Evolutionary conservation across 2,888 invertebrate genomes (phyloP).

Genomic region (Augiades crinisus): DNA sequence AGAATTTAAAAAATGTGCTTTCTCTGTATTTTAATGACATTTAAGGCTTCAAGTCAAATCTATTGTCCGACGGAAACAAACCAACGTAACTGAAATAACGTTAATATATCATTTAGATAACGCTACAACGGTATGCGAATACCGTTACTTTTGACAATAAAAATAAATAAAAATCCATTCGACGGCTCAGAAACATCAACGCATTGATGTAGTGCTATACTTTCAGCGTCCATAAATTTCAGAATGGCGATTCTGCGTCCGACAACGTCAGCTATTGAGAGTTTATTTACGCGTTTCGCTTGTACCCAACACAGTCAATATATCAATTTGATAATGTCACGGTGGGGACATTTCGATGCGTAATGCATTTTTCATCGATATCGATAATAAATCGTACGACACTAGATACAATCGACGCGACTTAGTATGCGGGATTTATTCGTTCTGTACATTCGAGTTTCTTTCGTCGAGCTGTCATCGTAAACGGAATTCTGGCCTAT

Average conservation of each 20-base stretch:
- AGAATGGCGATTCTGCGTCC: not conserved
- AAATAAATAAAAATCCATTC: no score
- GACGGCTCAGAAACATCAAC: not conserved
- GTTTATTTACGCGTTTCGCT: constrained; percentile 14
- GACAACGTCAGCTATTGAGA: constrained; percentile 17
- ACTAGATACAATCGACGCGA: constrained; percentile 1
- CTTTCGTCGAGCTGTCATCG: no score
- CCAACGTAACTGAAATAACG: no score
- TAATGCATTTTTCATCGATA: constrained; percentile 12
- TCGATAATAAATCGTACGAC: constrained; percentile 7
- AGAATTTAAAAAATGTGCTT: no score
- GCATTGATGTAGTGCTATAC: not conserved
- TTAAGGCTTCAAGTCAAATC: no score
- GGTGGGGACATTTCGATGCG: constrained; percentile 5
- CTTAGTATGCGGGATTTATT: not conserved
- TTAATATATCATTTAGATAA: no score
- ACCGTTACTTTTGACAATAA: no score
- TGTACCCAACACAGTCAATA: constrained; percentile 18
- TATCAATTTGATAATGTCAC: constrained; percentile 24
- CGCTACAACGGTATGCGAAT: no score
- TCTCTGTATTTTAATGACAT: no score
- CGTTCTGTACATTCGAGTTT: not conserved
- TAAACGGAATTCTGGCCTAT: no score
- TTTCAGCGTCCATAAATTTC: constrained; percentile 11
- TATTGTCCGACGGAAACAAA: no score